Base-by-base conservation (phyloP, 2,113 vertebrate species). In the Silurus meridionalis region DNA sequence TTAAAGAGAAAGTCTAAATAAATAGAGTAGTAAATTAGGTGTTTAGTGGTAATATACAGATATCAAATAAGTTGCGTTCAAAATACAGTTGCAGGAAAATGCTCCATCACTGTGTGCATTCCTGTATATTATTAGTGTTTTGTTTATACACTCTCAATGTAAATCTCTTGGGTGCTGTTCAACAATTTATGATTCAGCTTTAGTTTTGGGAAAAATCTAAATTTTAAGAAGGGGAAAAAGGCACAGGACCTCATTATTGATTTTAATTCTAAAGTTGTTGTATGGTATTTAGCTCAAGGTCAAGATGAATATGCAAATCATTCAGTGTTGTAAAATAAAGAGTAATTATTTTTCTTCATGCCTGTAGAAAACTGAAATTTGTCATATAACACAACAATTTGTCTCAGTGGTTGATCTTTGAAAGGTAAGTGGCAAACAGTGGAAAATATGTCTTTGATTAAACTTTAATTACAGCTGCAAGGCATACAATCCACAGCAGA, bases 391-490 rank as follows among this genome's bases (percentile, higher is more conserved):
- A n/a, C 50, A 75, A 21, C 3, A 1, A 75, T 53, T 75, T 75
- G 75, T 52, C 48, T 75, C 48, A 75, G 48, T 52, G 50, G 19
- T n/a, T n/a, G 72, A 75, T 53, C 50, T n/a, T 50, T n/a, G 48
- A 75, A 75, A 53, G 19, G 48, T 53, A 53, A 52, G 75, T 25
- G 23, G 23, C 23, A 78, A 55, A 57, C 5, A 2, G 53, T n/a
- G 77, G 57, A 25, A 79, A 58, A 58, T 57, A 19, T 28, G 55
- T 57, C 25, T 58, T 57, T 58, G 14, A 79, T 79, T 58, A 37
- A 79, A 79, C 53, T 79, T 79, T 58, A 58, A 80, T 80, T 80
- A 80, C 19, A 61, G 78, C 15, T 80, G 57, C 78, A 80, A 61
- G 28, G 55, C 28, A 80, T 61, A 80, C 60, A 46, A 46, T 46